Evolutionary conservation across 2,888 invertebrate species (phyloP).

Genomic region (Cetonia aurata): DNA sequence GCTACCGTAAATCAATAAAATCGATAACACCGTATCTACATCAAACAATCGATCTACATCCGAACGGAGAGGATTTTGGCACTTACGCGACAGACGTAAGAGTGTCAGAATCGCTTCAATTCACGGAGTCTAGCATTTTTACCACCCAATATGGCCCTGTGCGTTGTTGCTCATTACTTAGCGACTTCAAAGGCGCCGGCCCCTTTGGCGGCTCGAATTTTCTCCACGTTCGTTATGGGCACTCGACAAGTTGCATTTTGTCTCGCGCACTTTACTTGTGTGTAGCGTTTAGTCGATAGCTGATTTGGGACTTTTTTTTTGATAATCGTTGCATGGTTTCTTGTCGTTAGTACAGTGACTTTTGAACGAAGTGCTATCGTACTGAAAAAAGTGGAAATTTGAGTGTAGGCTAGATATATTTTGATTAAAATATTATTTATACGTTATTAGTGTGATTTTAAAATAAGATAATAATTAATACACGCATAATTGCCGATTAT

Average conservation of each 20-base stretch:
- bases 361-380: too few species aligned
- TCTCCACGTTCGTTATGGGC: neutral
- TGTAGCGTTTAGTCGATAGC: neutral
- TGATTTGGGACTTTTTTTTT: too few species aligned
- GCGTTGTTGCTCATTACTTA: slow-evolving; percentile 16
- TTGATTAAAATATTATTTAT: too few species aligned
- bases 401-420: too few species aligned
- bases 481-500: too few species aligned
- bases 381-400: too few species aligned
- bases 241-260: slow-evolving; percentile 14
- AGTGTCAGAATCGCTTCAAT: neutral
- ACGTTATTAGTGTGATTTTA: too few species aligned
- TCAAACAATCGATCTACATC: slow-evolving; percentile 9
- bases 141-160: too few species aligned
- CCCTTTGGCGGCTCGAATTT: slow-evolving; percentile 15
- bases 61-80: neutral
- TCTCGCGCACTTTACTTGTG: neutral
- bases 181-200: neutral
- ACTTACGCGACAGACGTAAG: neutral
- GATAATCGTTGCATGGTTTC: too few species aligned
- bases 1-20: slow-evolving; percentile 38
- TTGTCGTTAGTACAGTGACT: too few species aligned
- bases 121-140: neutral
- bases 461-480: too few species aligned
- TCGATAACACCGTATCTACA: slow-evolving; percentile 17